Evolutionary conservation across 2,113 vertebrate species (phyloP), one percentile per base, ranked within the genome.

Genomic region (Leptobrachium ailaonicum): DNA sequence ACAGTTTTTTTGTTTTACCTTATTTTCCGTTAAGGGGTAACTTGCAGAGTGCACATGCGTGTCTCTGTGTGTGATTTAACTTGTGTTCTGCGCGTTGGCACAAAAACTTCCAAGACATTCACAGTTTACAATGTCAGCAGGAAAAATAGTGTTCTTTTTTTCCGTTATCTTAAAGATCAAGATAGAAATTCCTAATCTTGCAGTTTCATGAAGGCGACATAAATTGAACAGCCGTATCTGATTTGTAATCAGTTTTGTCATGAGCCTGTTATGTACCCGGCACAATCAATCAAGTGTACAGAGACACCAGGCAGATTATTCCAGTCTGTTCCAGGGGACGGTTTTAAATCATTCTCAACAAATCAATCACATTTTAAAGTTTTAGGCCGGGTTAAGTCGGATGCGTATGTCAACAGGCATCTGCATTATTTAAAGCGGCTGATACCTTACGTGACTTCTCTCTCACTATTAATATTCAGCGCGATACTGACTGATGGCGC

Each of bases 231-330:
- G 66, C 66, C 56, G 47, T 77, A 66, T 54, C 60, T 73, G 70
- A 70, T 73, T 66, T 73, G 70, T 66, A 73, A 73, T 79, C 77
- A 73, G 42, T 73, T 73, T 73, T 53, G 60, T 71, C 62, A 73
- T 32, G 50, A 43, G 43, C 6, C 60, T 72, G 47, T 66, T 73
- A 40, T 66, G 77, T 20, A 44, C 58, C 45, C 8, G 14, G 40
- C 62, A 12, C 53, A 73, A 79, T 79, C 77, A 73, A 79, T 79
- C 62, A n/a, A 20, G 13, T 32, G 13, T 72, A 47, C 69, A 50
- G 41, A 66, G 45, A 4, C 20, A 70, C 13, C 14, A 42, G 50
- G 50, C 71, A 73, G 77, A 80, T 32, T 43, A 80, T 73, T n/a
- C 73, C 40, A 72, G 60, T 41, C 6, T 10, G 70, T 80, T 80